A percentile compares a stretch with the other conserved stretches of the same genome.
Conservation (phyloP, 2,888 invertebrate species). For the Eugnorisma glareosa region DNA sequence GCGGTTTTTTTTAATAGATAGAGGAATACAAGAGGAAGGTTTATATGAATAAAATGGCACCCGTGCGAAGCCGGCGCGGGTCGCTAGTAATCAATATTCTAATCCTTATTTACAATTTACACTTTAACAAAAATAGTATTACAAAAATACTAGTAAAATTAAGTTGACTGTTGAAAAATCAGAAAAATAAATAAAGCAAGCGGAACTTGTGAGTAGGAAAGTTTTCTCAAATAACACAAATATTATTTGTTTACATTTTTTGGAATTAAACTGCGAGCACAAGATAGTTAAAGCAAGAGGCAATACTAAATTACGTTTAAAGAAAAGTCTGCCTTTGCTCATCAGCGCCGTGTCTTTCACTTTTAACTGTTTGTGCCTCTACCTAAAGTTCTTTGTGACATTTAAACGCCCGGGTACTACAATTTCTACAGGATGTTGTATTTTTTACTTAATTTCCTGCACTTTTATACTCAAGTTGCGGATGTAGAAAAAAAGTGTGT, state of each 20-base stretch:
- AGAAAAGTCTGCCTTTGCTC: not conserved
- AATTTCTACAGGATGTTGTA: constrained; percentile 42
- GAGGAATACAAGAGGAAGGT: too few species aligned
- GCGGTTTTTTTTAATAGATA: too few species aligned
- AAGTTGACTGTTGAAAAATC: not conserved
- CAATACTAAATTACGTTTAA: not conserved
- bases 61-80: too few species aligned
- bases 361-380: not conserved
- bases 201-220: not conserved
- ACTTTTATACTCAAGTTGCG: constrained; percentile 29
- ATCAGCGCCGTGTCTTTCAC: not conserved
- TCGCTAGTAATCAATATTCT: not conserved
- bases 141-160: too few species aligned
- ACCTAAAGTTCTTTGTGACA: not conserved
- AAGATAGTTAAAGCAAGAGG: not conserved
- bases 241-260: not conserved
- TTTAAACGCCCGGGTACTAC: constrained; percentile 5
- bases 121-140: too few species aligned
- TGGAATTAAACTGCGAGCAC: not conserved
- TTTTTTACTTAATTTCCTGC: constrained; percentile 38
- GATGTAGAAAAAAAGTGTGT: constrained; percentile 30
- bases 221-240: not conserved
- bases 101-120: not conserved
- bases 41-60: too few species aligned
- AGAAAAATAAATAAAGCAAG: not conserved